phyloP scores from a whole-genome alignment of 1,140 invertebrate species.

The Thrips palmi region DNA sequence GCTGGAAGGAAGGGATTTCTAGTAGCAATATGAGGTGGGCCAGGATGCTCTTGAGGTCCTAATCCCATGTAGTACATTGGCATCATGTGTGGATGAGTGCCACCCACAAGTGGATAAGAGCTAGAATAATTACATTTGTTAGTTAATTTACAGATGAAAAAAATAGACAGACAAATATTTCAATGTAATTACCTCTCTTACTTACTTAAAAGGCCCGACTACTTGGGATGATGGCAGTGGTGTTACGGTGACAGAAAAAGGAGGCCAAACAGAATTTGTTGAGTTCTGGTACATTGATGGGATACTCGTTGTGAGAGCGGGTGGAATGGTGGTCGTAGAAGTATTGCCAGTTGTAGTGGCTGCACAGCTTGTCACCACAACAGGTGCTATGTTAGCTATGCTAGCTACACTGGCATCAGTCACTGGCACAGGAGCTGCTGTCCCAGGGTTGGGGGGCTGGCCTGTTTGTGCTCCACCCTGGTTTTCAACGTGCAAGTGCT shows the following conservation, averaged over 20 bases:
- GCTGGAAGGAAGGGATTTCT: too few species aligned
- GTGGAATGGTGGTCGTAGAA: background rate
- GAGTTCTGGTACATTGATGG: background rate
- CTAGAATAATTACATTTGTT: too few species aligned
- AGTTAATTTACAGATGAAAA: constrained; percentile 1
- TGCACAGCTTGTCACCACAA: too few species aligned
- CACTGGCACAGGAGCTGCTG: constrained; percentile 1
- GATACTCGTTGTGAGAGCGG: background rate
- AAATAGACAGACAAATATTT: constrained; percentile 1
- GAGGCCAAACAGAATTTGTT: constrained; percentile 28
- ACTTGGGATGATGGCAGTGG: constrained; percentile 18
- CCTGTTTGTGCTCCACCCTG: background rate
- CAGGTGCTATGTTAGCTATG: too few species aligned
- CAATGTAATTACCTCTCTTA: background rate
- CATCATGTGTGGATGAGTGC: constrained; percentile 22
- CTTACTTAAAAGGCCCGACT: too few species aligned
- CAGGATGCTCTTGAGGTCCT: constrained; percentile 17
- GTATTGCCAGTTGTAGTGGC: background rate
- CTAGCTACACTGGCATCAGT: too few species aligned
- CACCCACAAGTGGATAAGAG: background rate
- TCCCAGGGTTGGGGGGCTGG: background rate
- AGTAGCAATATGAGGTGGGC: too few species aligned
- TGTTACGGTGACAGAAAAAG: constrained; percentile 33
- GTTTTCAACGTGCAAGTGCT: constrained; percentile 25
- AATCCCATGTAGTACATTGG: constrained; percentile 40